Base-by-base conservation (phyloP, 2,797 vertebrate genomes). In the Uromys caudimaculatus region DNA sequence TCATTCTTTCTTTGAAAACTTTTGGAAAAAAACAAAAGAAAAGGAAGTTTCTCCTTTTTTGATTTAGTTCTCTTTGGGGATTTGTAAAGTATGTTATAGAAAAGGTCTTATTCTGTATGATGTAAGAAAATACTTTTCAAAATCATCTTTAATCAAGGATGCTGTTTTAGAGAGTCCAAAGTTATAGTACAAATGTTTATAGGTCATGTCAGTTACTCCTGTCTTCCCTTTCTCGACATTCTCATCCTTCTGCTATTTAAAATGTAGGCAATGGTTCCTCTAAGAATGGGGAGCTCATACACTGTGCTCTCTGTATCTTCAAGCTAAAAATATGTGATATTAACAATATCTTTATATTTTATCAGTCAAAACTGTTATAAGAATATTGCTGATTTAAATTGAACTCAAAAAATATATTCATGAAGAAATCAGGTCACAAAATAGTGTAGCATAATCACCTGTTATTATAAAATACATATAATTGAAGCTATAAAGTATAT, bases 131-230 rank as follows among this genome's bases (percentile, higher is more conserved):
- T 79, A 23, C 35, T 71, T 90, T 58, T 38, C 19, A 87, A 95
- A 77, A 77, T 75, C 88, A 35, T 85, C 16, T 54, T 60, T 58
- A 73, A 8, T 82, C 41, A 82, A 75, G 81, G 29, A 76, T 93
- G 19, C 1, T 95, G n/a, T 79, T 95, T 92, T 87, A 10, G 69
- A 92, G 62, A 92, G 38, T 87, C 27, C 35, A 87, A 21, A 90
- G 77, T 56, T 93, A 1, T 54, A 89, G 38, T 83, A 24, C 91
- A 60, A 89, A 62, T 54, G 19, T 82, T 94, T 71, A 50, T 9
- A 24, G 56, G 75, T 87, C 23, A 64, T 0, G 1, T 56, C 44
- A 32, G 13, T 54, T 76, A 52, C 17, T 89, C 29, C 9, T 3
- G 50, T 14, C 35, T 41, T 29, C 10, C 50, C 14, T 27, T 11